Base-by-base conservation (phyloP, 2,113 vertebrate genomes). In the Montifringilla adamsi region DNA sequence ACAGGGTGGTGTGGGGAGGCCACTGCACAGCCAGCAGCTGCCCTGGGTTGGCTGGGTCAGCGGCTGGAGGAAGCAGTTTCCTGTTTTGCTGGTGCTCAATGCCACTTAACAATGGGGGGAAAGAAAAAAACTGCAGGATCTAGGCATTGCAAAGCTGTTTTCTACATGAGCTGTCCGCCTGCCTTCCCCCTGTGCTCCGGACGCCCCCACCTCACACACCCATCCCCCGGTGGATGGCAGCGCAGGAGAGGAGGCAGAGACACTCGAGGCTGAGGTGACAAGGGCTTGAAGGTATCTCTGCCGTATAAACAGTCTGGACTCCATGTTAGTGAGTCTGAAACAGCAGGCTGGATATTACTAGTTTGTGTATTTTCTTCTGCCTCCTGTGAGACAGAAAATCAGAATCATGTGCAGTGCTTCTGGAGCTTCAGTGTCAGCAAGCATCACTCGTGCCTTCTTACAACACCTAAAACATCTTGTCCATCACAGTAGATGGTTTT, bases 41-140 rank as follows among this genome's bases (percentile, higher is more conserved):
- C 63, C 60, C 67, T 33, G 91, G 80, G 63, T 69, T 94, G 10
- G 23, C 73, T 74, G 50, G 88, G 88, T 96, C 92, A 94, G 95
- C 39, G n/a, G 87, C 95, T 92, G 82, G 69, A 97, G 96, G 96
- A 97, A 97, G 95, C 43, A 0, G 93, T 97, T 98, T 98, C 98
- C 98, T 98, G 97, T 97, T 97, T 98, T 98, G 97, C 96, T 89
- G 50, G 87, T 70, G 74, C 93, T 98, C 97, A 98, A 96, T 97
- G 97, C 96, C 95, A 93, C 94, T 96, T 96, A 98, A 98, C 97
- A 98, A 98, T 98, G 87, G 78, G 64, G 97, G 97, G 97, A 97
- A 98, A 98, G 97, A 97, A 95, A 78, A 96, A 96, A 94, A 89
- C 86, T 81, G 66, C 94, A 93, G 95, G 91, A 76, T 96, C 95